Base-by-base conservation (phyloP, 2,113 vertebrate species). In the Lanius collurio region DNA sequence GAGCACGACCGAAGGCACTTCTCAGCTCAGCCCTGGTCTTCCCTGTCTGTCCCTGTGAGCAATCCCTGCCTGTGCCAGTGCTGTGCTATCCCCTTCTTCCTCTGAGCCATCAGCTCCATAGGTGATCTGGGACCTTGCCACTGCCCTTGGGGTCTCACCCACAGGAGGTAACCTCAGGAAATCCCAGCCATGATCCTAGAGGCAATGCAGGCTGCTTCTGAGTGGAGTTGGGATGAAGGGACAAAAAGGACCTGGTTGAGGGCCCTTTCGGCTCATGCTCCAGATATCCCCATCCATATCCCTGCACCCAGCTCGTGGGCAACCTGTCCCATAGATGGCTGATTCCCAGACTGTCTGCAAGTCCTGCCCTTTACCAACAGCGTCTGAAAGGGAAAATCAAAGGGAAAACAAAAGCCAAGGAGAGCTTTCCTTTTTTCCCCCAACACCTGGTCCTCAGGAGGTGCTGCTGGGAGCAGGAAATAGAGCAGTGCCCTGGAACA, bases 211-310 rank as follows among this genome's bases (percentile, higher is more conserved):
- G 28, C 44, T 42, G 11, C 47, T 60, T 33, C 63, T 64, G 31
- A 14, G 3, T 0, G 2, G 3, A 19, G 6, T 62, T 7, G 52
- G 41, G 50, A 26, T 13, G 13, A 22, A n/a, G n/a, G 21, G 37
- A 56, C 13, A 10, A 4, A 9, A 65, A 52, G n/a, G 30, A 75
- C 8, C 3, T 12, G 42, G 17, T 0, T 39, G 39, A 89, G 20
- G 13, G 53, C 1, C 10, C 11, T 35, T 28, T 69, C 7, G n/a
- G 62, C 67, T 7, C 28, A 6, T 12, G n/a, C 7, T 19, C 49
- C 59, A 6, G 1, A 0, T 6, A 15, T 49, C 26, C 59, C n/a
- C 21, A 27, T 7, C 37, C 12, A 3, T 3, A 4, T 33, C 35
- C 9, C 63, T 10, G 6, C 46, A 14, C 16, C 21, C 69, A 30